These are phyloP conservation scores for Ecliptopera silaceata DNA, from an alignment of 2,888 invertebrate genomes.

Conservation along the genomic window DNA sequence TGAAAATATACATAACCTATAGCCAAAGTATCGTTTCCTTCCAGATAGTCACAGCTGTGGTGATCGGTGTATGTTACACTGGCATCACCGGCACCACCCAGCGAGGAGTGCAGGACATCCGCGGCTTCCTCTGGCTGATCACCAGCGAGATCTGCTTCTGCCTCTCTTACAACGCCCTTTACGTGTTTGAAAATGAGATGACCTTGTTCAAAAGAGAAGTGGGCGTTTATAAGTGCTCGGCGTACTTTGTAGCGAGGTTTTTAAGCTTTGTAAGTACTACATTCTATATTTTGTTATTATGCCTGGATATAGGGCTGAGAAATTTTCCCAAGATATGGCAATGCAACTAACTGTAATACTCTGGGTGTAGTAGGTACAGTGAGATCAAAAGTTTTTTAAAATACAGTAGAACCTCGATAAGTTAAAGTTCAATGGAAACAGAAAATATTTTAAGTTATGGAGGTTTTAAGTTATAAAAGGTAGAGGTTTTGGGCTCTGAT, in stretches of 20 bases:
- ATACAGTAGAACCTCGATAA: too few species aligned
- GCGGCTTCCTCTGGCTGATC: slow-evolving; percentile 77
- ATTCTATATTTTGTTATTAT: neutral
- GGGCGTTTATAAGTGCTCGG: slow-evolving; percentile 68
- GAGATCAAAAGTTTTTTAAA: too few species aligned
- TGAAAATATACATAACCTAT: too few species aligned
- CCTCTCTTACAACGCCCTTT: slow-evolving; percentile 72
- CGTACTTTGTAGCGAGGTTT: slow-evolving; percentile 67
- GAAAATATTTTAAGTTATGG: too few species aligned
- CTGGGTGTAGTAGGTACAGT: too few species aligned
- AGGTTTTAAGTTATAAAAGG: too few species aligned
- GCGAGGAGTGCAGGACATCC: slow-evolving; percentile 70
- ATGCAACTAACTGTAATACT: too few species aligned
- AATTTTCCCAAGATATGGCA: too few species aligned
- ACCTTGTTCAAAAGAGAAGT: slow-evolving; percentile 71
- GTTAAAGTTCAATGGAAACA: too few species aligned
- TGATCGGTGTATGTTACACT: slow-evolving; percentile 67
- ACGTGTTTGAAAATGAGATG: slow-evolving; percentile 67
- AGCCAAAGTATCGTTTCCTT: slow-evolving; percentile 17
- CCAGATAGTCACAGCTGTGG: slow-evolving; percentile 68
- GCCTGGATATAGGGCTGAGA: too few species aligned
- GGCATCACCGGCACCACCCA: slow-evolving; percentile 72
- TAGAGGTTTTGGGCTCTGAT: too few species aligned
- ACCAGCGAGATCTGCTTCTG: slow-evolving; percentile 77
- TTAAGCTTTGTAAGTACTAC: slow-evolving; percentile 60